Base-by-base conservation (phyloP, 2,888 invertebrate genomes). In the Epistrophe grossulariae region DNA sequence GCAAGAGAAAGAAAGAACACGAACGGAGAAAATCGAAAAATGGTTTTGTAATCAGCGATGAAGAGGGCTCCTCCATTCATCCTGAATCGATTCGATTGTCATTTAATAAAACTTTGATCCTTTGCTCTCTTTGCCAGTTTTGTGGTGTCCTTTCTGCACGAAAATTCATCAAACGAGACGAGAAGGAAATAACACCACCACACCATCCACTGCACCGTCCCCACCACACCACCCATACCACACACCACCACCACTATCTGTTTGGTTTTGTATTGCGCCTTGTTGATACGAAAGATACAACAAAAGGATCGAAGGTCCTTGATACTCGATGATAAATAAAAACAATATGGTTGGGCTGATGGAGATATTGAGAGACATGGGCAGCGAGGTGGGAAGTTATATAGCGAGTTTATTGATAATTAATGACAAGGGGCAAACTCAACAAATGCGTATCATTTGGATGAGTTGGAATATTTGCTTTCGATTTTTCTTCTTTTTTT, bases 351-450 rank as follows among this genome's bases (percentile, higher is more conserved):
- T 24, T 24, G 60, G 15, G 19, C 6, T 11, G 52, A 17, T 38
- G 17, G 19, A 9, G 24, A 24, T 2, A 3, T 24, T 2, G 1
- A 24, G 24, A 24, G 24, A 4, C 10, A 2, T 11, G 31, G 1
- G 38, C n/a, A 35, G 17, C 9, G 40, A 15, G 15, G 57, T 60
- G 73, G 45, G 60, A 45, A 24, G 48, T 68, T 48, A 79, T 48
- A 79, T 71, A 85, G 85, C 81, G 81, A 85, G 82, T 85, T 85
- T 85, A 85, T 85, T 85, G 85, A 85, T 85, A 85, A 85, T 82
- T 85, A 85, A 85, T 85, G 85, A 85, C 78, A 74, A 74, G 57
- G 76, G 76, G 78, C 70, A 81, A 85, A 78, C 74, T 60, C 70
- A 64, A 74, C 82, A 85, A 84, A 82, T 78, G 82, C 85, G 85